Evolutionary conservation across 1,140 invertebrate species (phyloP).

Genomic region (Microvelia longipes): DNA sequence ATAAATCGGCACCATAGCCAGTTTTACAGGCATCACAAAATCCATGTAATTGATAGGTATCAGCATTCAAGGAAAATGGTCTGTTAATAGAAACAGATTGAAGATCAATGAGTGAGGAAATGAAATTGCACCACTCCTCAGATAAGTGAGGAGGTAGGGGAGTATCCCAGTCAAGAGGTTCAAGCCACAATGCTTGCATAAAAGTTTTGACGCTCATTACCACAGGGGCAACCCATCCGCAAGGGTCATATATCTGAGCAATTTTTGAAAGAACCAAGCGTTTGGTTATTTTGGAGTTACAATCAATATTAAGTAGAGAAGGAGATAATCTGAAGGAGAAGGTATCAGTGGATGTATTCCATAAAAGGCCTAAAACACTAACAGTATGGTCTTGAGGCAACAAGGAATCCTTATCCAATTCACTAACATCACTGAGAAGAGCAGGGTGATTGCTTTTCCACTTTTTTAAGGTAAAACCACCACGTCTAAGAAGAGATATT

Average conservation of each 20-base stretch:
- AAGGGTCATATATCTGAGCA: constrained; percentile 7
- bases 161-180: neutral
- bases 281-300: neutral
- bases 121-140: neutral
- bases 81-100: neutral
- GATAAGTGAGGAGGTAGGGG: neutral
- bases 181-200: neutral
- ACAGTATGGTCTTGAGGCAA: neutral
- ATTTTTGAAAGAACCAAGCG: neutral
- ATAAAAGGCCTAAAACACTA: neutral
- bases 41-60: constrained; percentile 21
- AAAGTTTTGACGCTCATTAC: neutral
- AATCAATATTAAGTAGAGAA: neutral
- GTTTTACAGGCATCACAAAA: constrained; percentile 23
- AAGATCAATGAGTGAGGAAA: neutral
- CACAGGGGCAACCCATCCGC: neutral
- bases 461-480: constrained; percentile 18
- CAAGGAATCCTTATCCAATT: neutral
- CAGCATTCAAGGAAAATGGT: neutral
- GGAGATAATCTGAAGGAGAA: neutral
- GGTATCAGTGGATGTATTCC: neutral
- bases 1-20: constrained; percentile 24
- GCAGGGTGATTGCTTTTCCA: constrained; percentile 7
- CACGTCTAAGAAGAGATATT: constrained; percentile 9
- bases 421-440: constrained; percentile 2